phyloP scores from a whole-genome alignment of 2,797 vertebrate species.

The Mus spretus region DNA sequence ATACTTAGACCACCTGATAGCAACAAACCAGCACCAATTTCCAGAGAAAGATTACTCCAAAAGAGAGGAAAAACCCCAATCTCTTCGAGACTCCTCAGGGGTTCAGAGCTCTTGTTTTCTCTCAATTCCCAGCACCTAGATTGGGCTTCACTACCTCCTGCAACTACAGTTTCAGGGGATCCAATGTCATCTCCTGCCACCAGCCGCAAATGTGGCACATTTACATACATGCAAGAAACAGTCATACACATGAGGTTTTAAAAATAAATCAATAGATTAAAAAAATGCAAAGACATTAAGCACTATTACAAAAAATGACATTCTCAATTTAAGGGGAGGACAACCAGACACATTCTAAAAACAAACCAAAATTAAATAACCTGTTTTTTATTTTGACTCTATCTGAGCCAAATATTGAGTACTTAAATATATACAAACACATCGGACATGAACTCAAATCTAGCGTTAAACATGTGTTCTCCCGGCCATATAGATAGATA shows the following conservation, averaged over 20 bases:
- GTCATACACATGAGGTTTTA: not conserved
- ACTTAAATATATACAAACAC: not conserved
- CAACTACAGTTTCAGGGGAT: not conserved
- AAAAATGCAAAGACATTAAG: too few relatives aligned
- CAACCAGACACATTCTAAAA: fast-evolving
- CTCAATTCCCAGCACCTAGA: not conserved
- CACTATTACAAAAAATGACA: not conserved
- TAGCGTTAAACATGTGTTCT: not conserved
- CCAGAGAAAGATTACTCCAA: not conserved
- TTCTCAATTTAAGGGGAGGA: not conserved
- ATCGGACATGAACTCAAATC: not conserved
- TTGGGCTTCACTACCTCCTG: not conserved
- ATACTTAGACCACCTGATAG: not conserved
- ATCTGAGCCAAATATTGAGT: not conserved
- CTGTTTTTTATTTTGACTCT: not conserved
- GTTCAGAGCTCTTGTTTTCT: not conserved
- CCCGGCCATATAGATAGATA: not conserved
- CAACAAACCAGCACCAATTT: too few relatives aligned
- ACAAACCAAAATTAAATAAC: not conserved
- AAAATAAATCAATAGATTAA: not conserved
- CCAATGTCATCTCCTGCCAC: not conserved
- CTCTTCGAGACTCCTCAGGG: not conserved
- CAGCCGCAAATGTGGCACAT: not conserved
- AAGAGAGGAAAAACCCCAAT: too few relatives aligned
- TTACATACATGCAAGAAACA: not conserved